Conservation (phyloP, 2,888 invertebrate species). For the Gasteruption jaculator region DNA sequence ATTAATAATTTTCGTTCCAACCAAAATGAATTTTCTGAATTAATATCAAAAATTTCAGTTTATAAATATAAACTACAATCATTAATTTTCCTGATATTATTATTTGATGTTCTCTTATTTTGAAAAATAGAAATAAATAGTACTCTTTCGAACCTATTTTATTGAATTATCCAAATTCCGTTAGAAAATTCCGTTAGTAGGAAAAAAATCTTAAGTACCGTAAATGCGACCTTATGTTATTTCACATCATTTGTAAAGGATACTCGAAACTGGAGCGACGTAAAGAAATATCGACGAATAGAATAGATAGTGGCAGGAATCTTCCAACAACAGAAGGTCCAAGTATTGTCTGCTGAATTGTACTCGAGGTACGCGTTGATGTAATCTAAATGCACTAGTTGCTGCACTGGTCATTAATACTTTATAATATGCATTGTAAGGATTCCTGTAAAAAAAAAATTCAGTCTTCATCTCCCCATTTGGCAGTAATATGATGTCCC, state of each 20-base stretch:
- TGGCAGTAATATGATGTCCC: constrained; percentile 9
- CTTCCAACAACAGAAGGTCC: constrained; percentile 75
- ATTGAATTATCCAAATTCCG: constrained; percentile 4
- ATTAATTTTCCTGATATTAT: too few relatives aligned
- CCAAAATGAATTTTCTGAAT: too few relatives aligned
- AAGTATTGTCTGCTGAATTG: constrained; percentile 81
- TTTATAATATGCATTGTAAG: constrained; percentile 83
- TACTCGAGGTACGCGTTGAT: constrained; percentile 87
- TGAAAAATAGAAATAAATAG: background rate
- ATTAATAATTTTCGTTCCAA: too few relatives aligned
- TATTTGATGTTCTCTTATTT: too few relatives aligned
- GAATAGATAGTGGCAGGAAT: constrained; percentile 94
- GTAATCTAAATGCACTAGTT: constrained; percentile 88
- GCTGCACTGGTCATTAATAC: constrained; percentile 91
- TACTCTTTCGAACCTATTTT: background rate
- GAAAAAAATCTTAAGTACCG: too few relatives aligned
- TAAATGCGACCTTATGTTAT: too few relatives aligned
- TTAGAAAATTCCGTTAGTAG: constrained; percentile 5
- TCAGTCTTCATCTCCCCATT: constrained; percentile 1
- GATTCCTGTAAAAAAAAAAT: constrained; percentile 57
- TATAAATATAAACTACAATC: too few relatives aligned
- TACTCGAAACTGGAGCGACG: constrained; percentile 83
- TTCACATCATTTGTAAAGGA: constrained; percentile 68
- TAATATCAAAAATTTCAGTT: too few relatives aligned
- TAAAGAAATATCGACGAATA: constrained; percentile 93